Conservation (phyloP, 2,797 vertebrate species). For the Miopithecus talapoin region DNA sequence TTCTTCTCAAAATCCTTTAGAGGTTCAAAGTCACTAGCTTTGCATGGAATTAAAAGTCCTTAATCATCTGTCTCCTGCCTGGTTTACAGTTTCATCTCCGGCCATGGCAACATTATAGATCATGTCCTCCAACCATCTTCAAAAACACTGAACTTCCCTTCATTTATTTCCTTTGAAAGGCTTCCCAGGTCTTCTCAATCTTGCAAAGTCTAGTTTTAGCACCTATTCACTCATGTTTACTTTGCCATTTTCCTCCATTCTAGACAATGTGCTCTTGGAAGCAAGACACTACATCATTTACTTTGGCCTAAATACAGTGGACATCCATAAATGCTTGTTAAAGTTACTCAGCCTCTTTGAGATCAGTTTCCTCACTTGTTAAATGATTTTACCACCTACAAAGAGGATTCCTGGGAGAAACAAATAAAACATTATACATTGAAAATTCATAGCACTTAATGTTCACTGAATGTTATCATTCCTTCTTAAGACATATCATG, state of each 20-base stretch:
- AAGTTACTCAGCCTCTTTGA: neutral
- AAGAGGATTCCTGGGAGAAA: neutral
- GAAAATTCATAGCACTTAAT: neutral
- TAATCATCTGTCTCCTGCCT: neutral
- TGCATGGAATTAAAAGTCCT: neutral
- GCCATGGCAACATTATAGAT: neutral
- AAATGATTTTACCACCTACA: neutral
- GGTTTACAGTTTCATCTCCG: neutral
- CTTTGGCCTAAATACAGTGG: neutral
- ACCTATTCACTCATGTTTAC: neutral
- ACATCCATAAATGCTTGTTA: neutral
- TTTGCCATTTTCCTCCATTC: neutral
- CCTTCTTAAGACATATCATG: neutral
- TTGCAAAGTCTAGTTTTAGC: neutral
- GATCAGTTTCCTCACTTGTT: neutral
- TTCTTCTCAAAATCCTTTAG: neutral
- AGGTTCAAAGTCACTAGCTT: neutral
- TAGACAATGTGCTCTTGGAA: neutral
- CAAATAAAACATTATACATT: neutral
- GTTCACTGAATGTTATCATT: neutral
- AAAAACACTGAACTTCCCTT: neutral
- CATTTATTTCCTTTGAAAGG: neutral
- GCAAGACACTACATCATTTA: neutral
- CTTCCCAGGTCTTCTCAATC: neutral
- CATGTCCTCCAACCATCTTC: neutral